These are phyloP conservation scores for Petromus typicus DNA, from an alignment of 2,113 vertebrate genomes.

Conservation along the genomic window DNA sequence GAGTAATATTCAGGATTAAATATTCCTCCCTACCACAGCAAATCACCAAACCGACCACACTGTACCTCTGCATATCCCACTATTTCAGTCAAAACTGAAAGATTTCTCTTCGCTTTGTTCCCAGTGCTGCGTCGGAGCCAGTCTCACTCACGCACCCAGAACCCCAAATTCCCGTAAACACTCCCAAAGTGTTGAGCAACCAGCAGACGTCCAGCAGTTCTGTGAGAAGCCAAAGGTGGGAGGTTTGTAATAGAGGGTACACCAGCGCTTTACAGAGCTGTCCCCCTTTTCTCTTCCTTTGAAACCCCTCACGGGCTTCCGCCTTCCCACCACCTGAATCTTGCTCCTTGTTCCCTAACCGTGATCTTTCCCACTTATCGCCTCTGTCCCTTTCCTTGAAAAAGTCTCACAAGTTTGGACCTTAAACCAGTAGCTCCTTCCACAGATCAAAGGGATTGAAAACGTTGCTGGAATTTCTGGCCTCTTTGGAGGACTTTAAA, in stretches of 20 bases:
- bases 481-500: neutral
- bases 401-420: neutral
- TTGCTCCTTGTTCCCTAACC: neutral
- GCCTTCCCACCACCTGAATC: neutral
- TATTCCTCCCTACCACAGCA: neutral
- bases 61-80: neutral
- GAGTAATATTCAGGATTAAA: neutral
- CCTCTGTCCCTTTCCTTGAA: neutral
- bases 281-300: neutral
- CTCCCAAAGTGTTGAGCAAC: neutral
- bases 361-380: neutral
- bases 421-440: neutral
- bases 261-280: neutral
- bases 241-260: neutral
- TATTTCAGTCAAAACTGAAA: neutral
- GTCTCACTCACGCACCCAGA: neutral
- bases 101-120: neutral
- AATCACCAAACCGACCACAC: neutral
- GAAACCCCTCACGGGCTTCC: neutral
- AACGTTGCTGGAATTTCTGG: neutral
- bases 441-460: constrained; percentile 8
- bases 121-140: neutral
- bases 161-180: neutral
- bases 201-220: neutral
- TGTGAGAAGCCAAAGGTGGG: neutral